phyloP scores from a whole-genome alignment of 64 coral and sea anemone genomes.

The Montipora sp. region DNA sequence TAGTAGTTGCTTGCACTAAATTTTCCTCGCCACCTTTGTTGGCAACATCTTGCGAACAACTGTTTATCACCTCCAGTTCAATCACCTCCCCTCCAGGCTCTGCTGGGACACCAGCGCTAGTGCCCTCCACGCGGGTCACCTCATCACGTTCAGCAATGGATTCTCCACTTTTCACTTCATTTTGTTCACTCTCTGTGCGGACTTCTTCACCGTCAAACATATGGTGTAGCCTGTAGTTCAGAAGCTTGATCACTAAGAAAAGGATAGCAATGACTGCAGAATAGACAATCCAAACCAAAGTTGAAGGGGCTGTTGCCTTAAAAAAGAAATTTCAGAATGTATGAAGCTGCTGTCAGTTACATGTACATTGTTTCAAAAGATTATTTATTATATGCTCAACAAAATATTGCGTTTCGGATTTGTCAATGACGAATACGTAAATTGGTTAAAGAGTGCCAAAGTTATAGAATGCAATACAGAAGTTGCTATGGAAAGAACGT shows the following conservation, averaged over 20 bases:
- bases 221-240: constrained; percentile 93
- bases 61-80: constrained; percentile 80
- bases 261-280: constrained; percentile 81
- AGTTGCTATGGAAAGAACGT: too few relatives aligned
- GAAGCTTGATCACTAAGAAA: constrained; percentile 83
- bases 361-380: too few relatives aligned
- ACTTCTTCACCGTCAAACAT: constrained; percentile 99
- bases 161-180: constrained; percentile 29
- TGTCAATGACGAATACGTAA: too few relatives aligned
- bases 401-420: too few relatives aligned
- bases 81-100: constrained; percentile 60
- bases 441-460: too few relatives aligned
- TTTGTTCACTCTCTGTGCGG: constrained; percentile 74
- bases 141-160: constrained; percentile 22
- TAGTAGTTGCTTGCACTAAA: constrained; percentile 18
- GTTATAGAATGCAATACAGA: too few relatives aligned
- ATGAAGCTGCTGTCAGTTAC: too few relatives aligned
- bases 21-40: constrained; percentile 37
- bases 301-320: constrained; percentile 82
- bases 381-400: too few relatives aligned
- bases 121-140: constrained; percentile 20
- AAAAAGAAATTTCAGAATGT: constrained; percentile 5
- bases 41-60: constrained; percentile 45
- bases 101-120: background rate
- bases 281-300: constrained; percentile 89